Conservation (phyloP, 1,140 invertebrate genomes). For the Panonychus citri region DNA sequence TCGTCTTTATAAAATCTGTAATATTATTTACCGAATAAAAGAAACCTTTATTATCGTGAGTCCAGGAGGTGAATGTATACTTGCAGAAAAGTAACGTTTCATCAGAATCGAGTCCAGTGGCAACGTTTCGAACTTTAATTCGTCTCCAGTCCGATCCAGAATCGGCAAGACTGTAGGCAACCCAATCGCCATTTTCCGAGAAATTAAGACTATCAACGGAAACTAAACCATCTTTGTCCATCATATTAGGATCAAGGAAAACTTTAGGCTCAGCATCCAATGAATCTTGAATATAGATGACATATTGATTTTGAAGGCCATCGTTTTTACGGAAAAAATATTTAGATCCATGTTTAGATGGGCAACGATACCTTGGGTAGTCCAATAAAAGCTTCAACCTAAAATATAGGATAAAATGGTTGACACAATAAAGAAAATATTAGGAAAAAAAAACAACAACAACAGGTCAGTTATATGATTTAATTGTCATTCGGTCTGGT, state of each 20-base stretch:
- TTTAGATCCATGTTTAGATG: constrained; percentile 48
- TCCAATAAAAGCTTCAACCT: constrained; percentile 73
- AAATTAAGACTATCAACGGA: constrained; percentile 53
- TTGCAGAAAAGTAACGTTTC: constrained; percentile 76
- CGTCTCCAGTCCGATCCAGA: constrained; percentile 90
- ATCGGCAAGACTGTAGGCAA: constrained; percentile 71
- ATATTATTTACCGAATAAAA: constrained; percentile 56
- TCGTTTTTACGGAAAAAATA: constrained; percentile 87
- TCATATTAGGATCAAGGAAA: constrained; percentile 83
- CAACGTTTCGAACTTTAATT: constrained; percentile 33
- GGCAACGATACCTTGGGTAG: constrained; percentile 80
- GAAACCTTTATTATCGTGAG: constrained; percentile 75
- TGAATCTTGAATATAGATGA: constrained; percentile 68
- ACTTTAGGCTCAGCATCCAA: constrained; percentile 51
- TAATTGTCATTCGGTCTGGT: no score
- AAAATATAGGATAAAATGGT: neutral
- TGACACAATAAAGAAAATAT: neutral
- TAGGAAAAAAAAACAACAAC: no score
- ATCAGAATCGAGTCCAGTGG: constrained; percentile 46
- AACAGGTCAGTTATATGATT: no score
- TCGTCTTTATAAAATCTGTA: neutral
- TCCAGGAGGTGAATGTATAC: constrained; percentile 75
- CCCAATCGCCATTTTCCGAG: constrained; percentile 66
- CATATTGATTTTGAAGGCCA: constrained; percentile 90
- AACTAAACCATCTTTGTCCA: constrained; percentile 78